Base-by-base conservation (phyloP, 2,113 vertebrate genomes). In the Anarhynchus alexandrinus region DNA sequence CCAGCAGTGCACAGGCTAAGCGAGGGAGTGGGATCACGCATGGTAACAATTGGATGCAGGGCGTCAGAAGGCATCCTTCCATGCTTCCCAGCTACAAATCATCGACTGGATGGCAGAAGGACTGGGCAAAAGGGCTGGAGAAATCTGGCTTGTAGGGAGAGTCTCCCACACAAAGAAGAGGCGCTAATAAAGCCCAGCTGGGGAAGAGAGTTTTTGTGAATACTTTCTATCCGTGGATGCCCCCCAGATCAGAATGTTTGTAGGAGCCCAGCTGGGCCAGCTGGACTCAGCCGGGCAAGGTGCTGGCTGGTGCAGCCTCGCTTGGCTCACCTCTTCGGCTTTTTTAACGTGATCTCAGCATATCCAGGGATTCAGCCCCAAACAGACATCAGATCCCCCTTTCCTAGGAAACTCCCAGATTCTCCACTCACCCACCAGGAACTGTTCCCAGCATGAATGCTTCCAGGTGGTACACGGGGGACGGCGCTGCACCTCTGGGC, bases 111-210 rank as follows among this genome's bases (percentile, higher is more conserved):
- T 82, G 88, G 91, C 94, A 90, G 90, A 59, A 81, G 59, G 72
- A 84, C 78, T 64, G 84, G 73, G 77, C 43, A 62, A 27, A 84
- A 54, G 32, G 89, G 77, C 83, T 94, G 92, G 88, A 82, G 88
- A 85, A 89, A 91, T 82, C 83, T 89, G 86, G 82, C 73, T 82
- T 43, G 38, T 55, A 65, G 88, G 73, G 91, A 79, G 82, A 79
- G 38, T 90, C 88, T 94, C 86, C 86, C 70, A 38, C 73, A 62
- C 73, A 87, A 84, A 94, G 82, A 19, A 34, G 84, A 93, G 77
- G 65, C 19, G 29, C 32, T 94, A 82, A 88, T 61, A 66, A 84
- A 52, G 83, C 77, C 92, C 92, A 94, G 76, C 81, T 94, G 92
- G 77, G 59, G 49, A 92, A 67, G 82, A 80, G 67, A 52, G 61